Base-by-base conservation (phyloP, 2,888 invertebrate species). In the Metalampra italica region DNA sequence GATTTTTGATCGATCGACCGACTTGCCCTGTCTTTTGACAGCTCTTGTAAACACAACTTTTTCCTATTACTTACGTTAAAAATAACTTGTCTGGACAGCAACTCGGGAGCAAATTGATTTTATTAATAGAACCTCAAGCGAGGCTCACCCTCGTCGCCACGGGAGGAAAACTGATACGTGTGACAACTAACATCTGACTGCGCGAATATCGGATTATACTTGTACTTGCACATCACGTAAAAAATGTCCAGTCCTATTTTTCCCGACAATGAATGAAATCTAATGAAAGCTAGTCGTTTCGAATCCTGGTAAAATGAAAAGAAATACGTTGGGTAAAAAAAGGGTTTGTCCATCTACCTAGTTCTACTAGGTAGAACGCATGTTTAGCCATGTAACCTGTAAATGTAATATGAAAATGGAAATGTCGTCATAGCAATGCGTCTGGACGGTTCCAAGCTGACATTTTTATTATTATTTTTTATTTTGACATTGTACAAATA, bases 31-130 rank as follows among this genome's bases (percentile, higher is more conserved):
- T 42, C 7, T 42, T 42, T 42, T n/a, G 8, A 42, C 41, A 29
- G 40, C 40, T 40, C 22, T 11, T 9, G 40, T 40, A 40, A 40
- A 40, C 40, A 42, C 12, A 29, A 42, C 8, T 42, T 29, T 42
- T 15, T 40, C n/a, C 22, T n/a, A 22, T 32, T 43, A 30, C 32
- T 30, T 32, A 22, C 29, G 29, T 30, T 45, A 43, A 50, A 57
- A 60, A 62, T 58, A 56, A 54, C 45, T 50, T 52, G 38, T 40
- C 14, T 4, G 37, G 13, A 32, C 29, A 50, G 49, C 46, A 54
- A 64, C 51, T 60, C 60, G 51, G 54, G 59, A 58, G 53, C 42
- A 58, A 64, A 72, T 72, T 66, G 59, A 63, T 70, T 68, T 71
- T 70, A 66, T 70, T 66, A 66, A 64, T 69, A 65, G 62, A 55